These are phyloP conservation scores for Drosophila tripunctata DNA, from an alignment of 2,888 invertebrate species.

Conservation along the genomic window DNA sequence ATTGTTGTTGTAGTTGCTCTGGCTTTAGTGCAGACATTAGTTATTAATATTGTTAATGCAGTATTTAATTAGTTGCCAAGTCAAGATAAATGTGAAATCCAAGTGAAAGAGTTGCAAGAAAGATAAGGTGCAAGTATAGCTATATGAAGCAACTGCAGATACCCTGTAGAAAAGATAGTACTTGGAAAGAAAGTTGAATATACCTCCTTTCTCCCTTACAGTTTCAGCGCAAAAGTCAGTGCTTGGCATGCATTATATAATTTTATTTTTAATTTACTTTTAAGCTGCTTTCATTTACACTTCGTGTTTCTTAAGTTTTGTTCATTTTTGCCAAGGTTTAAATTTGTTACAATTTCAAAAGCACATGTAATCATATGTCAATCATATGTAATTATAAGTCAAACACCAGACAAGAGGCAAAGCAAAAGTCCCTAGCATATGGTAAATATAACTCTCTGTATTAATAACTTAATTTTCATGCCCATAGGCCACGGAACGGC, in stretches of 20 bases:
- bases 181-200: too few species aligned
- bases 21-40: slow-evolving; percentile 54
- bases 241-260: too few species aligned
- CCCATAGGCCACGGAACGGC: slow-evolving; percentile 63
- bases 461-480: slow-evolving; percentile 72
- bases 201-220: too few species aligned
- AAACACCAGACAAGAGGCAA: slow-evolving; percentile 14
- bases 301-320: background rate
- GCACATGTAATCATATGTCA: slow-evolving; percentile 37
- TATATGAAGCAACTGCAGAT: too few species aligned
- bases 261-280: too few species aligned
- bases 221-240: background rate
- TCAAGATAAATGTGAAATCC: slow-evolving; percentile 10
- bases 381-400: slow-evolving; percentile 61
- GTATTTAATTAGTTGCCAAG: slow-evolving; percentile 41
- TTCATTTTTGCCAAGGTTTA: slow-evolving; percentile 9
- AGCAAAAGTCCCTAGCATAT: slow-evolving; percentile 18
- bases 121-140: too few species aligned
- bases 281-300: background rate
- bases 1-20: slow-evolving; percentile 27
- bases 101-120: background rate
- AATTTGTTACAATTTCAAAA: slow-evolving; percentile 33
- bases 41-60: slow-evolving; percentile 58
- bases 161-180: too few species aligned
- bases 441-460: slow-evolving; percentile 26